Conservation (phyloP, 2,888 invertebrate species). For the Eupithecia exiguata region DNA sequence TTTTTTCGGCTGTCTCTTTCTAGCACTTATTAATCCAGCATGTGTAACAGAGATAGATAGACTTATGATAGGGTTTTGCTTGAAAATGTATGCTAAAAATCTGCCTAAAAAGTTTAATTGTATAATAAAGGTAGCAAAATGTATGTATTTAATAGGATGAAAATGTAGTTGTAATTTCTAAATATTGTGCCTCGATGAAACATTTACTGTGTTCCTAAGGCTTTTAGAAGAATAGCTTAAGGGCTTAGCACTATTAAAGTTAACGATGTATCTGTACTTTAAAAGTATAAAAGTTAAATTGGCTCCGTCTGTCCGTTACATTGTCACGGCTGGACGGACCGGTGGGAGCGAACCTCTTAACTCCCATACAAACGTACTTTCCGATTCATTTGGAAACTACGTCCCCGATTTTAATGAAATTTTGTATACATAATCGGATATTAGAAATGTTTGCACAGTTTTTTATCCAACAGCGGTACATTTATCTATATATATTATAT, state of each 20-base stretch:
- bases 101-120: not conserved
- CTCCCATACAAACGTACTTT: no score
- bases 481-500: no score
- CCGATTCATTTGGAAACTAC: no score
- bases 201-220: not conserved
- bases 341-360: no score
- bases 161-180: not conserved
- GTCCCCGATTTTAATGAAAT: no score
- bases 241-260: not conserved
- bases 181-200: not conserved
- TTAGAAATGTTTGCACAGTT: no score
- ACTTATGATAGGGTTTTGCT: slow-evolving; percentile 1
- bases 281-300: no score
- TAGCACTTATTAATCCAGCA: not conserved
- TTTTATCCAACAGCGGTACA: no score
- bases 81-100: slow-evolving; percentile 2
- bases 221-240: not conserved
- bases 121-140: not conserved
- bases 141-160: not conserved
- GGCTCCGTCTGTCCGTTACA: no score
- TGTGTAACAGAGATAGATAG: not conserved
- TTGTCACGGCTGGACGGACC: no score
- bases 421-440: no score
- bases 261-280: not conserved
- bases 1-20: not conserved